Evolutionary conservation across 1,140 invertebrate genomes (phyloP).

Genomic region (Tetramorium alpestre): DNA sequence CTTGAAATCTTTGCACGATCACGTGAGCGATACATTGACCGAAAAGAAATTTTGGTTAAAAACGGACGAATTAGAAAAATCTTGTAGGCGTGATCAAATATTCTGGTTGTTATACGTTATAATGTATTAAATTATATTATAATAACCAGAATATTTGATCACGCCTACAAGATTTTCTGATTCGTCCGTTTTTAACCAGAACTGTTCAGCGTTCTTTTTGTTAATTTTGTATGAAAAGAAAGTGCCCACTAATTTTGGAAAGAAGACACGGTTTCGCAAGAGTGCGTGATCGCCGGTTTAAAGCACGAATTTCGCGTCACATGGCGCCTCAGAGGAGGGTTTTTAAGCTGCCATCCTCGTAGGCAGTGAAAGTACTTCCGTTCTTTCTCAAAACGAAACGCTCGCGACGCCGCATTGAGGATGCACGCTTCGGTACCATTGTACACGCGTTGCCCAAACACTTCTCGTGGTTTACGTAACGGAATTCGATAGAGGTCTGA

Average conservation of each 20-base stretch:
- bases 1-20: background rate
- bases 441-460: conserved; percentile 68
- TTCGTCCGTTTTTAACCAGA: too few relatives aligned
- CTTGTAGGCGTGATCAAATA: too few relatives aligned
- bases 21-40: background rate
- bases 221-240: background rate
- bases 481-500: conserved; percentile 57
- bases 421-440: conserved; percentile 73
- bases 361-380: conserved; percentile 81
- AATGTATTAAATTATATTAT: too few relatives aligned
- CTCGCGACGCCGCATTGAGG: conserved; percentile 62
- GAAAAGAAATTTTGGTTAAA: too few relatives aligned
- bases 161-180: too few relatives aligned
- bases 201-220: background rate
- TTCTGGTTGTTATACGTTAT: too few relatives aligned
- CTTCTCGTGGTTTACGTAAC: conserved; percentile 70
- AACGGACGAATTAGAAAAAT: too few relatives aligned
- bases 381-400: conserved; percentile 79
- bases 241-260: conserved; percentile 8
- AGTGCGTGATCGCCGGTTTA: conserved; percentile 24
- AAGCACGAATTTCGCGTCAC: conserved; percentile 33
- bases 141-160: too few relatives aligned
- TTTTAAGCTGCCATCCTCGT: conserved; percentile 68
- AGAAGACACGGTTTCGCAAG: conserved; percentile 23
- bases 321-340: conserved; percentile 41